Evolutionary conservation across 2,113 vertebrate species (phyloP).

Genomic region (Gambusia affinis): DNA sequence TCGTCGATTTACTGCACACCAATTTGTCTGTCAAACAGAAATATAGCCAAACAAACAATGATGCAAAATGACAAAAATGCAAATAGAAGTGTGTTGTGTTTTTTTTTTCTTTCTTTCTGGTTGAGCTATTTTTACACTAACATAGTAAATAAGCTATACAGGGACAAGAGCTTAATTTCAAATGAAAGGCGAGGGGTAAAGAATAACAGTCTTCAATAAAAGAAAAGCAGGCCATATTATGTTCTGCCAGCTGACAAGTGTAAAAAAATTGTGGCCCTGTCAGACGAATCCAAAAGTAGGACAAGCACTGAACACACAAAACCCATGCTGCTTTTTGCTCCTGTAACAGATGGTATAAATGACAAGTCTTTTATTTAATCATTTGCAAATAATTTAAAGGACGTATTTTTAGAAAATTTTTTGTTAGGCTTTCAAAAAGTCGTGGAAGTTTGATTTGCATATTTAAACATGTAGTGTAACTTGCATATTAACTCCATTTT

Average conservation of each 20-base stretch:
- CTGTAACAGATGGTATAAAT: conserved; percentile 10
- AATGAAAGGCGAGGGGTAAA: conserved; percentile 14
- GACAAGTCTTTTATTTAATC: conserved; percentile 2
- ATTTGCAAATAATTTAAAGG: not conserved
- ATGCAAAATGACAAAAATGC: conserved; percentile 9
- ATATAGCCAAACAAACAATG: not conserved
- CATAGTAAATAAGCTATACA: conserved; percentile 19
- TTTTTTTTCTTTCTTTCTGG: not conserved
- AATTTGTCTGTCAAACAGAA: not conserved
- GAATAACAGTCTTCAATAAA: conserved; percentile 27
- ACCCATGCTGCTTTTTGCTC: conserved; percentile 10
- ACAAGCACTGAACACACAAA: conserved; percentile 39
- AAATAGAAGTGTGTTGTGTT: conserved; percentile 18
- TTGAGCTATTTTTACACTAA: conserved; percentile 34
- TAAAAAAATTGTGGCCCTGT: conserved; percentile 47
- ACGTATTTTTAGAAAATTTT: not conserved
- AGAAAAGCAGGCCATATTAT: conserved; percentile 45
- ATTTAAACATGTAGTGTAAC: not conserved
- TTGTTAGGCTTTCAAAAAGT: not conserved
- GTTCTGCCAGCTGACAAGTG: conserved; percentile 63
- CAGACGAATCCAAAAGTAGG: conserved; percentile 48
- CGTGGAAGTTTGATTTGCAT: not conserved
- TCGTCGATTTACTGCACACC: not conserved
- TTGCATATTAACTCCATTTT: not conserved
- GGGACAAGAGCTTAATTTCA: conserved; percentile 5